Evolutionary conservation across 2,888 invertebrate species (phyloP), one percentile per base, ranked within the genome.

Genomic region (Platycnemis pennipes): DNA sequence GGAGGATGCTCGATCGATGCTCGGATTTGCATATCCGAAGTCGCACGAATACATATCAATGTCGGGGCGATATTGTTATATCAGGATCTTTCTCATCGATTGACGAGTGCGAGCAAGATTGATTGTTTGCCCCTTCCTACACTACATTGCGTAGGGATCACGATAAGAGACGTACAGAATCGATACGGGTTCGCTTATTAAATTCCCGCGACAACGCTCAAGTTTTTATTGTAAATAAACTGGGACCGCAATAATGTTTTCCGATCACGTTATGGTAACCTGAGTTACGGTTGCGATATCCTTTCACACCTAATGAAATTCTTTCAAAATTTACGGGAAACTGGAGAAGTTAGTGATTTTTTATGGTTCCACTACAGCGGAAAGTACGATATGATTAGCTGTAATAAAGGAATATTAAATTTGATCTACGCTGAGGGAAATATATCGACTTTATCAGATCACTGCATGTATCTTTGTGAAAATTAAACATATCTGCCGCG

Each of bases 41-140:
- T 77, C 77, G 77, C 77, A 77, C 77, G 77, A 77, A 77, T 77
- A 37, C 37, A 37, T 77, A 77, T 77, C 77, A 77, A 77, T 77
- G 77, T 77, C 77, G 77, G 77, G 37, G 77, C 31, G 77, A 37
- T 77, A 77, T 77, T 77, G 37, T 37, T 37, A 16, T 31, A 77
- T 77, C 77, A 37, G 77, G 77, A 77, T 77, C 77, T 31, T 16
- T 37, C 37, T 77, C 77, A 77, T 77, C 77, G 77, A 77, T 77
- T 37, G 77, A 77, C 11, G 37, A 77, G 77, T 77, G 37, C 11
- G 13, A 77, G 77, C 31, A 37, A 37, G 77, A 77, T 77, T 77
- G 77, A 77, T 77, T 37, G 77, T 77, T 31, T 16, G 26, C 63
- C 63, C 63, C 37, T 63, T 22, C 8, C 22, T 63, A n/a, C n/a